Conservation (phyloP, 1,140 invertebrate genomes). For the Philotrypesis tridentata region DNA sequence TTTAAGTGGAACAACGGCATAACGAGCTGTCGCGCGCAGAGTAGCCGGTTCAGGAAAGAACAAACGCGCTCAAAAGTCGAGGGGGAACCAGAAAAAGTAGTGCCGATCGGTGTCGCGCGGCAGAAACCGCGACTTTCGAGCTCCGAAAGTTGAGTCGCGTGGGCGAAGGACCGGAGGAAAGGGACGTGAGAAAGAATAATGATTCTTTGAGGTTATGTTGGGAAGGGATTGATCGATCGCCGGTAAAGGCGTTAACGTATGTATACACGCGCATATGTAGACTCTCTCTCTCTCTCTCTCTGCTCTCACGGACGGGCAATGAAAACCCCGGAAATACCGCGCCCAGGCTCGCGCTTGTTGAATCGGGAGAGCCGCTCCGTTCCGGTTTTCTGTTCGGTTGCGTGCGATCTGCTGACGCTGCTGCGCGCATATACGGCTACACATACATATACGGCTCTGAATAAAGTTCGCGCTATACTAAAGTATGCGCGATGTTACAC, state of each 20-base stretch:
- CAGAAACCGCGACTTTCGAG: neutral
- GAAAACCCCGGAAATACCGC: constrained; percentile 72
- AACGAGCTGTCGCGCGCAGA: neutral
- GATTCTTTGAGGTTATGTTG: neutral
- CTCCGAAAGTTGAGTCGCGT: neutral
- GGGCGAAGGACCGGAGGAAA: neutral
- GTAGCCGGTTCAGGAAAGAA: neutral
- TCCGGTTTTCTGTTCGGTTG: constrained; percentile 35
- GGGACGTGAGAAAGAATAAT: neutral
- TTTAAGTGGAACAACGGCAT: neutral
- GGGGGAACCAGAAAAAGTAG: neutral
- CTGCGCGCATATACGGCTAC: too few species aligned
- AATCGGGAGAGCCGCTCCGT: constrained; percentile 56
- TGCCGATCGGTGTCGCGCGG: neutral
- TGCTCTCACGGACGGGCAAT: neutral
- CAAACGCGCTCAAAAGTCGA: neutral
- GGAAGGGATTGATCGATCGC: neutral
- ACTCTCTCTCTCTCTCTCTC: too few species aligned
- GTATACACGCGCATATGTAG: neutral
- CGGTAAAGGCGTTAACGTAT: neutral
- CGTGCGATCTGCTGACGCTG: neutral
- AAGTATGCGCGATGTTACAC: neutral
- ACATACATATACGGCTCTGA: too few species aligned
- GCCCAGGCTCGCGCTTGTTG: constrained; percentile 64
- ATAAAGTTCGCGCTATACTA: too few species aligned